Percentiles rank a stretch among this genome's conserved stretches.
Conservation (phyloP, 53 echinoderm and acorn worm species). For the Patiria pectinifera region DNA sequence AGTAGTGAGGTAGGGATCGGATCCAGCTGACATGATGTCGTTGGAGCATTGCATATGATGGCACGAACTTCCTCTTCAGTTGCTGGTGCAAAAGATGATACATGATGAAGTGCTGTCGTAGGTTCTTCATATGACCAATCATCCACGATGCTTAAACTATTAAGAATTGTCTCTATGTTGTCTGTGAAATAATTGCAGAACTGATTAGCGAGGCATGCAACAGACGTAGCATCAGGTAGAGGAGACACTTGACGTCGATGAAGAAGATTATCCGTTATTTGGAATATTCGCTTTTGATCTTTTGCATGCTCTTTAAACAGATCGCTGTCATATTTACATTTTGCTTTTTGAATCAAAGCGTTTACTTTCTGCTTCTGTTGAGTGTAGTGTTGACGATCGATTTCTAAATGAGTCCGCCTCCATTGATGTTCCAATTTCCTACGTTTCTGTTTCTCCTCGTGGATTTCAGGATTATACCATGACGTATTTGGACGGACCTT, state of each 20-base stretch:
- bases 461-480: slow-evolving; percentile 56
- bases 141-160: slow-evolving; percentile 40
- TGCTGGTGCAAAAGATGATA: slow-evolving; percentile 45
- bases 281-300: slow-evolving; percentile 59
- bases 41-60: slow-evolving; percentile 28
- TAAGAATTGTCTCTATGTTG: slow-evolving; percentile 42
- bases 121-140: slow-evolving; percentile 47
- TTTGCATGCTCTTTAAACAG: slow-evolving; percentile 34
- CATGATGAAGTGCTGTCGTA: slow-evolving; percentile 12
- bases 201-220: slow-evolving; percentile 37
- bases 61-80: slow-evolving; percentile 20
- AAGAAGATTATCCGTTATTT: slow-evolving; percentile 39
- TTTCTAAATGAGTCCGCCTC: slow-evolving; percentile 33
- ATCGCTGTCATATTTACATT: slow-evolving; percentile 48
- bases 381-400: slow-evolving; percentile 56
- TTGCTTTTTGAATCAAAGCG: slow-evolving; percentile 43
- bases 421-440: too few relatives aligned
- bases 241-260: slow-evolving; percentile 44
- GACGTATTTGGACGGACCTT: slow-evolving; percentile 27
- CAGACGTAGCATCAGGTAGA: slow-evolving; percentile 38
- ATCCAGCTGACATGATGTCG: slow-evolving; percentile 30
- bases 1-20: slow-evolving; percentile 6
- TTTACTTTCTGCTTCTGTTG: slow-evolving; percentile 55
- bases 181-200: slow-evolving; percentile 44
- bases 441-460: slow-evolving; percentile 44